These are phyloP conservation scores for Hemibagrus wyckioides DNA, from an alignment of 2,113 vertebrate species.

Conservation along the genomic window DNA sequence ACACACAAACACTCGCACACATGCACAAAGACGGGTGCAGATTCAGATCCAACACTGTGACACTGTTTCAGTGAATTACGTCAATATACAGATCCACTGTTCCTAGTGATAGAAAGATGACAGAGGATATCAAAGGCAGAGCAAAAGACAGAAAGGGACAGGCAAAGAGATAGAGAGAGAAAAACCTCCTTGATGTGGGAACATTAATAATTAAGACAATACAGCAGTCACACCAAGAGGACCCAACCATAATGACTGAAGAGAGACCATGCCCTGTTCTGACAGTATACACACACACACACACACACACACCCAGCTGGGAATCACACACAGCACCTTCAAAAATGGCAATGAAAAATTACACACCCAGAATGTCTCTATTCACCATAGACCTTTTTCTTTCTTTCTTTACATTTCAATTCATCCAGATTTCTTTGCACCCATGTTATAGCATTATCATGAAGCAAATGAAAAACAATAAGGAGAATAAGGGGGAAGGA, in stretches of 20 bases:
- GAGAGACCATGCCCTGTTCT: conserved; percentile 47
- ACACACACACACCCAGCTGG: conserved; percentile 38
- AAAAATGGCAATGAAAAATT: conserved; percentile 42
- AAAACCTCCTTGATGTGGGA: conserved; percentile 50
- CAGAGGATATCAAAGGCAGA: conserved; percentile 24
- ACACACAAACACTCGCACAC: not conserved
- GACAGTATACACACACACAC: conserved; percentile 31
- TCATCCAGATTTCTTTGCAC: not conserved
- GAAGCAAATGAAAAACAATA: not conserved
- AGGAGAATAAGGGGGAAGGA: not conserved
- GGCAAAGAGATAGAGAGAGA: conserved; percentile 19
- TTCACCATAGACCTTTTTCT: conserved; percentile 1
- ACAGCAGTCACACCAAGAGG: conserved; percentile 42
- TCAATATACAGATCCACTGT: conserved; percentile 42
- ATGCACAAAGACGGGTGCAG: conserved; percentile 21
- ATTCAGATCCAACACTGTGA: conserved; percentile 33
- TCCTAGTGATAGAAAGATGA: conserved; percentile 41
- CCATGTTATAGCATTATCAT: not conserved
- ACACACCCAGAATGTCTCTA: conserved; percentile 44
- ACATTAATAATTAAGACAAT: conserved; percentile 59
- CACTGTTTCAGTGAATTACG: conserved; percentile 30
- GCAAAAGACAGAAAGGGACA: conserved; percentile 13
- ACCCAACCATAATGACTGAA: conserved; percentile 17
- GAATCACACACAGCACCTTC: conserved; percentile 33
- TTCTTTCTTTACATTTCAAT: not conserved